phyloP scores from a whole-genome alignment of 2,797 vertebrate genomes.

The Alouatta caraya region DNA sequence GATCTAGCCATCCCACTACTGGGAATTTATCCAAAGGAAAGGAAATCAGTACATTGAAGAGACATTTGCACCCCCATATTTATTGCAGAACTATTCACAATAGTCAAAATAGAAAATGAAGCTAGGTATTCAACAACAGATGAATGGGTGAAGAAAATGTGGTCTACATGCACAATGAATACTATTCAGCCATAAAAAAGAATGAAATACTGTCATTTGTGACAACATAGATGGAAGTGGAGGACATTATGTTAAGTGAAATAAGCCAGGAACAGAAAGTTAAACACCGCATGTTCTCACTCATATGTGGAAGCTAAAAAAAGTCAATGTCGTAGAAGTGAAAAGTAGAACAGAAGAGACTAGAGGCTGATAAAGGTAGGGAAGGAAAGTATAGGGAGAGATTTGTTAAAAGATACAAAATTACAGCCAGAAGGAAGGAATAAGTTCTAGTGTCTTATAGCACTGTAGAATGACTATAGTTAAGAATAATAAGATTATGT shows the following conservation, averaged over 20 bases:
- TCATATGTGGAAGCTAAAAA: not conserved
- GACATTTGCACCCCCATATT: not conserved
- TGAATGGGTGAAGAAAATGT: not conserved
- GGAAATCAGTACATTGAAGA: not conserved
- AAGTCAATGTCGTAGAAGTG: not conserved
- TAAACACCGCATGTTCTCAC: not conserved
- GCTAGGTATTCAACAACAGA: not conserved
- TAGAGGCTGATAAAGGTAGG: not conserved
- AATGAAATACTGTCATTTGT: not conserved
- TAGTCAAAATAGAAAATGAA: not conserved
- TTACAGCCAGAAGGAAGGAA: not conserved
- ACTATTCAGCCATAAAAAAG: not conserved
- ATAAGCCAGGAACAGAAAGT: not conserved
- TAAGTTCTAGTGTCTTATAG: not conserved
- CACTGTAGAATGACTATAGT: not conserved
- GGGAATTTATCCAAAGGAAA: not conserved
- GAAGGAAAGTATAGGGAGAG: not conserved
- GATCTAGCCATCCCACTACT: not conserved
- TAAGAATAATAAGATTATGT: not conserved
- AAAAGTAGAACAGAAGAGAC: not conserved
- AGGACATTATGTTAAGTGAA: not conserved
- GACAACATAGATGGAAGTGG: not conserved
- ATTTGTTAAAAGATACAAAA: not conserved
- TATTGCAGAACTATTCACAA: not conserved
- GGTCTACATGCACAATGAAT: not conserved